Evolutionary conservation across 2,888 invertebrate species (phyloP).

Genomic region (Nomada ruficornis): DNA sequence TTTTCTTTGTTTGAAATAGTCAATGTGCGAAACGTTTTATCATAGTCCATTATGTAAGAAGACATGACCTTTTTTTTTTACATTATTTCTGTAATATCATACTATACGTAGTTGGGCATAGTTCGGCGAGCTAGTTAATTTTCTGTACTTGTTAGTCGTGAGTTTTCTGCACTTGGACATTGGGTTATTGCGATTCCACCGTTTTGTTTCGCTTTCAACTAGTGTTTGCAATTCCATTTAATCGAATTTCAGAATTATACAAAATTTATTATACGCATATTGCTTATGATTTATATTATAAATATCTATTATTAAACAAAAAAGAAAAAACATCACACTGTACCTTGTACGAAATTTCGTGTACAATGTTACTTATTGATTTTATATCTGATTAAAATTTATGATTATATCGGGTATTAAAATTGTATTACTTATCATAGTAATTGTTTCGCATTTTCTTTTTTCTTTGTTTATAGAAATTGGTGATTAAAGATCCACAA

Average conservation of each 20-base stretch:
- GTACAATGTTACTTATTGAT: not conserved
- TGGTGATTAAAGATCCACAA: constrained; percentile 29
- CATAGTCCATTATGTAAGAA: constrained; percentile 48
- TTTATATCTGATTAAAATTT: not conserved
- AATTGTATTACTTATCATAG: not conserved
- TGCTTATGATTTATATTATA: no score
- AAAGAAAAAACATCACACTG: no score
- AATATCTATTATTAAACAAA: no score
- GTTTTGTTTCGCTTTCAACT: not conserved
- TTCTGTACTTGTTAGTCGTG: not conserved
- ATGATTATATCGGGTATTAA: not conserved
- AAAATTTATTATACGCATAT: no score
- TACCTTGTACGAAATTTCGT: no score
- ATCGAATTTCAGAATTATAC: no score
- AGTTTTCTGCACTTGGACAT: not conserved
- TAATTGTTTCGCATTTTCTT: not conserved
- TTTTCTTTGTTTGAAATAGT: constrained; percentile 13
- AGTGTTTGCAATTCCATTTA: no score
- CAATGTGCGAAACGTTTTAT: constrained; percentile 26
- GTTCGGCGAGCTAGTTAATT: not conserved
- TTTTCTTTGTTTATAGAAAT: constrained; percentile 29
- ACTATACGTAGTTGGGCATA: not conserved
- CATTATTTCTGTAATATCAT: not conserved
- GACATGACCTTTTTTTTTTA: constrained; percentile 38
- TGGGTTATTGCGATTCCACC: not conserved